phyloP scores from a whole-genome alignment of 2,113 vertebrate species.

The Scomber scombrus region DNA sequence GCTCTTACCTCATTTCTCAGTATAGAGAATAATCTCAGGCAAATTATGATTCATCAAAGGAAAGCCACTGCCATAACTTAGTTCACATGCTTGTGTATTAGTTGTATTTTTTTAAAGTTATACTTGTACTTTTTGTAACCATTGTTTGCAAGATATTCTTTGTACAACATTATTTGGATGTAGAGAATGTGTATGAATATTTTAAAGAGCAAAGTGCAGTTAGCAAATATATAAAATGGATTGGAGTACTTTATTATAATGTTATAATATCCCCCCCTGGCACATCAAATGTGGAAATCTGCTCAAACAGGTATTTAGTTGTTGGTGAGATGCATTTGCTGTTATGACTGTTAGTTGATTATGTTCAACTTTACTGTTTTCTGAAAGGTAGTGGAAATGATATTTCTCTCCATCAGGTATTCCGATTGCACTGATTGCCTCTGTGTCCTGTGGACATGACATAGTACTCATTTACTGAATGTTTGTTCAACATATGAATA shows the following conservation, averaged over 20 bases:
- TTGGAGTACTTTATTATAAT: slow-evolving; percentile 25
- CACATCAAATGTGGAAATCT: background rate
- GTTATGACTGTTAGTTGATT: background rate
- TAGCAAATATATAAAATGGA: slow-evolving; percentile 15
- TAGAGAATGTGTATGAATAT: slow-evolving; percentile 55
- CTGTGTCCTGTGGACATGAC: slow-evolving; percentile 87
- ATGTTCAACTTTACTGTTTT: slow-evolving; percentile 21
- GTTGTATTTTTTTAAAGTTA: slow-evolving; percentile 24
- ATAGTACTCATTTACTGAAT: slow-evolving; percentile 70
- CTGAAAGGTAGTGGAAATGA: slow-evolving; percentile 37
- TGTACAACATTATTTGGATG: slow-evolving; percentile 44
- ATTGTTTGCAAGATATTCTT: slow-evolving; percentile 55
- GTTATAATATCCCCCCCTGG: background rate
- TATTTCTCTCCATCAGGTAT: slow-evolving; percentile 80
- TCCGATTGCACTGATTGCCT: slow-evolving; percentile 81
- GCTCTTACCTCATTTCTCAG: slow-evolving; percentile 70
- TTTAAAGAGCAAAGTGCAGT: slow-evolving; percentile 53
- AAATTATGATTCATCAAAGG: slow-evolving; percentile 49
- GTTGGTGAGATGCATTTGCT: slow-evolving; percentile 30
- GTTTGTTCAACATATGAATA: slow-evolving; percentile 58
- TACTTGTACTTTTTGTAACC: slow-evolving; percentile 56
- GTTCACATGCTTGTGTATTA: background rate
- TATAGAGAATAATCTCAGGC: slow-evolving; percentile 79
- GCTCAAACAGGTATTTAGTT: slow-evolving; percentile 53
- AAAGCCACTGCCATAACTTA: slow-evolving; percentile 58